Percentiles rank a stretch among this genome's conserved stretches.
phyloP scores from a whole-genome alignment of 2,797 vertebrate species.

The Gymnopithys bicolor region DNA sequence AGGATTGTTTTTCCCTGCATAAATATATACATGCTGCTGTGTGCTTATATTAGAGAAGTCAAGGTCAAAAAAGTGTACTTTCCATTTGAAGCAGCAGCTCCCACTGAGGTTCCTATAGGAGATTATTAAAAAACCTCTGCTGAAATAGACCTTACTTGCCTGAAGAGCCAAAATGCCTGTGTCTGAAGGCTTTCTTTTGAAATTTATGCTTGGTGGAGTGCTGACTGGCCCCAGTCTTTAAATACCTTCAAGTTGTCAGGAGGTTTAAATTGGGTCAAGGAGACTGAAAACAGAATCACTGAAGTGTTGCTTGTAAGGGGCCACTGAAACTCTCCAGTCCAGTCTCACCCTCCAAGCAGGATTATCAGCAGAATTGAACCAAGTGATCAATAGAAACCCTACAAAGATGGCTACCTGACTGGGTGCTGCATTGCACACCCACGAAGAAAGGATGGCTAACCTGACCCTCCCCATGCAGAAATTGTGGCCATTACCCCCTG shows the following conservation, averaged over 20 bases:
- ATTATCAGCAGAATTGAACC: neutral
- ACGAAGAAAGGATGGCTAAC: neutral
- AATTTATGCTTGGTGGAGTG: neutral
- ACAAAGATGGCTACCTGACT: neutral
- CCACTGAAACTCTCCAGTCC: neutral
- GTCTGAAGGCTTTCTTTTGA: neutral
- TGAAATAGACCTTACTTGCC: neutral
- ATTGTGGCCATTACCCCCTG: neutral
- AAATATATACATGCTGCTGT: conserved; percentile 36
- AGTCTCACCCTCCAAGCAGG: fast-evolving
- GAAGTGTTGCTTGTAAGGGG: neutral
- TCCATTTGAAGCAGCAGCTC: neutral
- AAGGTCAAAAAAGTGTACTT: conserved; percentile 50
- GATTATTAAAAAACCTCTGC: neutral
- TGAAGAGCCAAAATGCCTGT: neutral
- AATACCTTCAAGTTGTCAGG: neutral
- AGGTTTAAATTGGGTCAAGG: neutral
- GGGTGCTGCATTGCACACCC: neutral
- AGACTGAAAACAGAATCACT: neutral
- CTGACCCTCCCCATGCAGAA: neutral
- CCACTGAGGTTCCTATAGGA: neutral
- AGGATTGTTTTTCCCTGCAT: conserved; percentile 39
- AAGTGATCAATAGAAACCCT: neutral
- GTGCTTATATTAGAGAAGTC: conserved; percentile 11
- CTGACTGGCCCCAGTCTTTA: neutral